Percentiles rank a stretch among this genome's conserved stretches.
Evolutionary conservation across 2,113 vertebrate species (phyloP).

Genomic region (Fregetta grallaria): DNA sequence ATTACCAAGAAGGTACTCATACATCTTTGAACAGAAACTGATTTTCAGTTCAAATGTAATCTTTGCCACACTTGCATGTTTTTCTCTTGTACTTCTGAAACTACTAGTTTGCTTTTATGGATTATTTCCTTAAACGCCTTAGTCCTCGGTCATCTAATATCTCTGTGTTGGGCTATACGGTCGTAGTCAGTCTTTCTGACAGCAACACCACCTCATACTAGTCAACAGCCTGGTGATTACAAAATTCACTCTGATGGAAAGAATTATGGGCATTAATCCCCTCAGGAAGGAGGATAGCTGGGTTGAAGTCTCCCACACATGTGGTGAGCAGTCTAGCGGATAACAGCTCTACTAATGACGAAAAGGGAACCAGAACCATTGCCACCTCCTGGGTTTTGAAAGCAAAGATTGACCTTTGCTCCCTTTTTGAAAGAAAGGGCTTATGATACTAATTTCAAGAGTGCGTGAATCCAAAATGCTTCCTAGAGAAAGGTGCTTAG

Average conservation of each 20-base stretch:
- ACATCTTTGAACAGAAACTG: neutral
- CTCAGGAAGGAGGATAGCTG: slow-evolving; percentile 37
- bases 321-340: slow-evolving; percentile 21
- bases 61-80: neutral
- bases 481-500: slow-evolving; percentile 59
- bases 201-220: neutral
- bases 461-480: slow-evolving; percentile 37
- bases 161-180: neutral
- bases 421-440: slow-evolving; percentile 41
- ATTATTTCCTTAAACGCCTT: neutral
- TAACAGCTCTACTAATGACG: slow-evolving; percentile 49
- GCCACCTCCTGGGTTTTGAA: slow-evolving; percentile 59
- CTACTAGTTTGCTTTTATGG: neutral
- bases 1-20: neutral
- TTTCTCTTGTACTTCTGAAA: neutral
- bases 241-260: slow-evolving; percentile 47
- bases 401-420: slow-evolving; percentile 61
- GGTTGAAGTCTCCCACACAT: slow-evolving; percentile 40
- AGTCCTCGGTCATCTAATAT: neutral
- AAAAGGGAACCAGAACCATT: slow-evolving; percentile 48
- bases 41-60: neutral
- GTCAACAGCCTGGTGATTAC: slow-evolving; percentile 27
- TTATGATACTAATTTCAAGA: slow-evolving; percentile 65
- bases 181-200: neutral
- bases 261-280: slow-evolving; percentile 47